Conservation (phyloP, 1,140 invertebrate species). For the Nasonia longicornis region DNA sequence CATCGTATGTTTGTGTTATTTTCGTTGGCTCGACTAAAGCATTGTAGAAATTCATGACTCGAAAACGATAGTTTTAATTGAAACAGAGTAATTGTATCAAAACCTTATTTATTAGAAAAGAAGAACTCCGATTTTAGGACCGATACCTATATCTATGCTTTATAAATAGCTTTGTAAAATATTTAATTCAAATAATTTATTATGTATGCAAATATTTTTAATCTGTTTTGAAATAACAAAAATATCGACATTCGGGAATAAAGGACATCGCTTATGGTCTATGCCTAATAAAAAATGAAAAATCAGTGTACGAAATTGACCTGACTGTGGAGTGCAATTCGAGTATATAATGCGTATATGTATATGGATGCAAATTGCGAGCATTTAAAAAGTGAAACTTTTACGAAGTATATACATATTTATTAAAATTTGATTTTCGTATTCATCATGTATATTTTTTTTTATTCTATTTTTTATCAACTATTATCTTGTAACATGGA, state of each 20-base stretch:
- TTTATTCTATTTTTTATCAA: neutral
- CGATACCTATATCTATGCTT: neutral
- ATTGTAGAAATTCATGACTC: neutral
- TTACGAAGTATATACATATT: conserved; percentile 33
- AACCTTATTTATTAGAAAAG: neutral
- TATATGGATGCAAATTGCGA: conserved; percentile 39
- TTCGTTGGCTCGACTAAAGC: conserved; percentile 18
- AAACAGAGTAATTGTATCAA: neutral
- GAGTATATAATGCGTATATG: conserved; percentile 32
- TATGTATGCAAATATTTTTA: neutral
- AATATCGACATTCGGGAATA: neutral
- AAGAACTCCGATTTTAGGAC: neutral
- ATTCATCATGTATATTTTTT: conserved; percentile 14
- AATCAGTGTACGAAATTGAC: conserved; percentile 21
- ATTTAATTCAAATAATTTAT: neutral
- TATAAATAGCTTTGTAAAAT: conserved; percentile 4
- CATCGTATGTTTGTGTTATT: neutral
- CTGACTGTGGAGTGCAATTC: conserved; percentile 36
- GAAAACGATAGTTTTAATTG: neutral
- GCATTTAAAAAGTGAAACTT: conserved; percentile 44
- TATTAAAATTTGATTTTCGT: conserved; percentile 30
- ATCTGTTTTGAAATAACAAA: neutral
- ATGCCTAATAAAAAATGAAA: conserved; percentile 13
- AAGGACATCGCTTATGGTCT: conserved; percentile 11
- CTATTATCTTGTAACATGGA: neutral